These are phyloP conservation scores for Sipunculus nudus DNA, from an alignment of 2,888 invertebrate species.

Conservation along the genomic window DNA sequence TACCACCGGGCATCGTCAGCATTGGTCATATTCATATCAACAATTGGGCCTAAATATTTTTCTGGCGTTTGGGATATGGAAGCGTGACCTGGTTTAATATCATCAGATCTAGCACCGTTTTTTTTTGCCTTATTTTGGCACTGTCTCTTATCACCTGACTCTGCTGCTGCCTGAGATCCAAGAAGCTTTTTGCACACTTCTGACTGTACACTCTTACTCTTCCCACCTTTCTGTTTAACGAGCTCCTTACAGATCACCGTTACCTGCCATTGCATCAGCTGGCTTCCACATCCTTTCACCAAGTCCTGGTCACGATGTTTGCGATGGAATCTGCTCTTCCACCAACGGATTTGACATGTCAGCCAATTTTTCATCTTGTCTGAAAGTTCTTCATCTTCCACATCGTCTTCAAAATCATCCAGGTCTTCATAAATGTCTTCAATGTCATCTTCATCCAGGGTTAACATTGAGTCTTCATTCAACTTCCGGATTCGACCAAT, in stretches of 20 bases:
- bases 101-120: too few species aligned
- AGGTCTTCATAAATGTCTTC: constrained; percentile 26
- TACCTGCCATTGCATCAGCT: constrained; percentile 37
- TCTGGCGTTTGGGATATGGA: too few species aligned
- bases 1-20: not conserved
- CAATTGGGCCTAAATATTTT: too few species aligned
- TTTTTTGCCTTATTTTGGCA: not conserved
- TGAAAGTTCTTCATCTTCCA: constrained; percentile 9
- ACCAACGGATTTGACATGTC: constrained; percentile 36
- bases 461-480: constrained; percentile 27
- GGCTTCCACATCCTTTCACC: constrained; percentile 28
- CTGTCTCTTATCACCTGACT: too few species aligned
- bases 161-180: not conserved
- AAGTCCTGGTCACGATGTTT: constrained; percentile 28
- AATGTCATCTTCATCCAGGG: constrained; percentile 37
- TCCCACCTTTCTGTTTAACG: constrained; percentile 8
- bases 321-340: constrained; percentile 32
- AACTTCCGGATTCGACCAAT: constrained; percentile 25
- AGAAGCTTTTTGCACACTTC: not conserved
- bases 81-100: too few species aligned
- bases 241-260: constrained; percentile 19
- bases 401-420: constrained; percentile 30
- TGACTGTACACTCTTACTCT: constrained; percentile 3
- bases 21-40: not conserved
- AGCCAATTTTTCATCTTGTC: constrained; percentile 30